Conservation (phyloP, 2,888 invertebrate species). For the Aphidoletes aphidimyza region DNA sequence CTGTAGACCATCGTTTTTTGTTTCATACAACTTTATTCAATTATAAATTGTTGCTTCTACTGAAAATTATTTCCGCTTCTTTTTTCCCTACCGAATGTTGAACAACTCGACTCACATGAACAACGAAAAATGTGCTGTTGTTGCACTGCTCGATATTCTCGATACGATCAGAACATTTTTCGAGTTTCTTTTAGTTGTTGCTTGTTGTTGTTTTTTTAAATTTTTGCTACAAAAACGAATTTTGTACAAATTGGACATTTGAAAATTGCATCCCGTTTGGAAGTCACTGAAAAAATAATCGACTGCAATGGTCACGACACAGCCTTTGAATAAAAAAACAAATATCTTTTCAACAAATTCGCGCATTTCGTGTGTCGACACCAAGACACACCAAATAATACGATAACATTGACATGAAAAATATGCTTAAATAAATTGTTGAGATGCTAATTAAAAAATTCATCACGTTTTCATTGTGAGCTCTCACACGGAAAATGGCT, state of each 20-base stretch:
- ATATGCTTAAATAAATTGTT: constrained; percentile 46
- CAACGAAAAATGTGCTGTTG: no score
- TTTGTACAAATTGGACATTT: neutral
- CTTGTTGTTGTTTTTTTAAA: neutral
- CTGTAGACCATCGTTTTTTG: neutral
- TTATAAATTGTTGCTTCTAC: neutral
- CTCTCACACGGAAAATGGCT: constrained; percentile 39
- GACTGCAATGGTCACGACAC: constrained; percentile 16
- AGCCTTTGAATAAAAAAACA: neutral
- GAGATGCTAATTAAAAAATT: constrained; percentile 49
- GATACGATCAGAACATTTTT: neutral
- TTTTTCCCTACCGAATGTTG: no score
- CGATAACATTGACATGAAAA: constrained; percentile 16
- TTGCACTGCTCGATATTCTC: no score
- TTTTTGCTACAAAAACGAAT: neutral
- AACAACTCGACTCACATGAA: no score
- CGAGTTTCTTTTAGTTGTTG: neutral
- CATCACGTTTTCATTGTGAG: constrained; percentile 48
- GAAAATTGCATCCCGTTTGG: neutral
- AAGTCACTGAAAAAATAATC: neutral
- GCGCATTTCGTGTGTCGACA: neutral
- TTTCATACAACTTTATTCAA: neutral
- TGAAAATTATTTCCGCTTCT: neutral
- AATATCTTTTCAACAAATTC: neutral
- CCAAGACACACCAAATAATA: neutral